These are phyloP conservation scores for Pardalotus punctatus DNA, from an alignment of 2,113 vertebrate species.

Conservation along the genomic window DNA sequence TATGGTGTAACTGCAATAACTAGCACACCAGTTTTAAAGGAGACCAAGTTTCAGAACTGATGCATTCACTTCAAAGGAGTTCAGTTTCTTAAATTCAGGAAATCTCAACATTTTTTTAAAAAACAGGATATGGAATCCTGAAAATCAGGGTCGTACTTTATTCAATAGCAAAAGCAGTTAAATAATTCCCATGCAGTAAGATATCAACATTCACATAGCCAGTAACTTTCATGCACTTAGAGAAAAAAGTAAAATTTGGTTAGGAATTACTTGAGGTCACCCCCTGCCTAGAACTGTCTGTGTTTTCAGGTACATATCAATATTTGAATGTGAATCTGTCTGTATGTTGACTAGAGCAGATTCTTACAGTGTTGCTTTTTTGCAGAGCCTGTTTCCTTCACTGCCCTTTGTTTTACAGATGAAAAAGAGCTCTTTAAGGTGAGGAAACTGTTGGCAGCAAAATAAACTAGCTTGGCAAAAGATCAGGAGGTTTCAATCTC, in stretches of 20 bases:
- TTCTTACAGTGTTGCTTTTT: background rate
- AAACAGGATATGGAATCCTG: background rate
- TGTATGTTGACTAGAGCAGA: background rate
- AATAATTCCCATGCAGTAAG: background rate
- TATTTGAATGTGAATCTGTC: background rate
- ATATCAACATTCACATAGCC: background rate
- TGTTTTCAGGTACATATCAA: background rate
- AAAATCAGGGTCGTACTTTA: background rate
- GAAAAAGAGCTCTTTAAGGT: conserved; percentile 12
- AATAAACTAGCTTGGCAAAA: background rate
- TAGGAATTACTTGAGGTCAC: background rate
- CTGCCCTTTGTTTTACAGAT: background rate
- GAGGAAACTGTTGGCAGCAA: conserved; percentile 16
- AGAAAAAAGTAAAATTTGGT: background rate
- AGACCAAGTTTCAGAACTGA: background rate
- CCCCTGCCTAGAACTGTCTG: background rate
- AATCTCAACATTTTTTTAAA: background rate
- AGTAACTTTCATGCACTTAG: background rate
- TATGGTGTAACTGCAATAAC: background rate
- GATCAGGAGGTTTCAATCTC: conserved; percentile 5
- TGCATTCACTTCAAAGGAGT: background rate
- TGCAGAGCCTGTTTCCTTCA: background rate
- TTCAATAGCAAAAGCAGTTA: background rate
- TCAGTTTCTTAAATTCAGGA: background rate
- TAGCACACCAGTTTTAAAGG: background rate